Evolutionary conservation across 1,140 invertebrate genomes (phyloP).

Genomic region (Sarcophaga peregrina): DNA sequence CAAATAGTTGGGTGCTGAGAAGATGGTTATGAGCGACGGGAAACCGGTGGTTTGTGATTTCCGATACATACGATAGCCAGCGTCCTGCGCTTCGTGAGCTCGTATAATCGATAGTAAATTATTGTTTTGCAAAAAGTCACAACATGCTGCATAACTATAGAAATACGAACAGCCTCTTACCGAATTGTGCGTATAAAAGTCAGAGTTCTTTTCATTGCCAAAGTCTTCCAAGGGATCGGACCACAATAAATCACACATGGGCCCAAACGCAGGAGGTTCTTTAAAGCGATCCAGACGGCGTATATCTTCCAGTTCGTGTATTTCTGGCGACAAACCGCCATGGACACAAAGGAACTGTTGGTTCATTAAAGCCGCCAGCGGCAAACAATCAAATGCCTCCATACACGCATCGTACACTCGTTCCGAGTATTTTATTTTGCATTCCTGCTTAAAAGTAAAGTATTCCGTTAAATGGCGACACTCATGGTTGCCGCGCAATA

Average conservation of each 20-base stretch:
- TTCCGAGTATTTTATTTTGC: slow-evolving; percentile 99
- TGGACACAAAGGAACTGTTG: slow-evolving; percentile 99
- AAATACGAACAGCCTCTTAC: slow-evolving; percentile 99
- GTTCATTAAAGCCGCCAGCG: slow-evolving; percentile 98
- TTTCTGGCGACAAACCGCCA: slow-evolving; percentile 97
- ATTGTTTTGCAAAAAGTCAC: slow-evolving; percentile 99
- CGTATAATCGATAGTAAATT: slow-evolving; percentile 98
- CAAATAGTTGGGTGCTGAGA: slow-evolving; percentile 99
- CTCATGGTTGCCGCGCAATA: slow-evolving; percentile 98
- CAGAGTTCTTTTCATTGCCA: slow-evolving; percentile 97
- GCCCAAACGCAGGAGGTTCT: slow-evolving; percentile 98
- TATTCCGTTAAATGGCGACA: slow-evolving; percentile 99
- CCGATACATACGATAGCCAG: slow-evolving; percentile 99
- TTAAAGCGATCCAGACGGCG: slow-evolving; percentile 99
- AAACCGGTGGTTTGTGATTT: slow-evolving; percentile 99
- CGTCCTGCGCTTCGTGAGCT: slow-evolving; percentile 99
- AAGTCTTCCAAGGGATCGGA: slow-evolving; percentile 98
- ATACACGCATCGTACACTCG: slow-evolving; percentile 99
- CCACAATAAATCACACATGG: slow-evolving; percentile 99
- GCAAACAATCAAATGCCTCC: slow-evolving; percentile 99
- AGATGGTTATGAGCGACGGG: slow-evolving; percentile 99
- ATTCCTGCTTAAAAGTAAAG: slow-evolving; percentile 99
- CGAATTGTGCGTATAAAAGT: slow-evolving; percentile 99
- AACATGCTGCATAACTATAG: slow-evolving; percentile 99
- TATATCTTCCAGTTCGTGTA: slow-evolving; percentile 98